Conservation (phyloP, 2,113 vertebrate genomes). For the Scartelaos histophorus region DNA sequence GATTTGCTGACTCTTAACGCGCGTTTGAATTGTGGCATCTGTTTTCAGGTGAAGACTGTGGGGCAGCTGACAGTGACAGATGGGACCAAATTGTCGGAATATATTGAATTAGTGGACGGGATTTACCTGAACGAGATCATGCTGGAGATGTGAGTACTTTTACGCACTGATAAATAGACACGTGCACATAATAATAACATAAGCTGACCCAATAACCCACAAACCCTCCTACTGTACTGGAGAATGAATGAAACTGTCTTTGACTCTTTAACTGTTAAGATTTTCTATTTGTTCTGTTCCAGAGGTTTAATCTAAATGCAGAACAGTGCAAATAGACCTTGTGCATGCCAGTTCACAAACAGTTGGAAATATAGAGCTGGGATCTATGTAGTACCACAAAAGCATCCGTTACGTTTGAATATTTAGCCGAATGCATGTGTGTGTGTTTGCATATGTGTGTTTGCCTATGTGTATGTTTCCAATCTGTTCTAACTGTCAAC, state of each 20-base stretch:
- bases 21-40: constrained; percentile 18
- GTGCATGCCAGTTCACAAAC: constrained; percentile 31
- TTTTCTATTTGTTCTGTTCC: constrained; percentile 14
- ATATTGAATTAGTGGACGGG: constrained; percentile 92
- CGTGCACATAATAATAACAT: not conserved
- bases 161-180: constrained; percentile 2
- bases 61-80: constrained; percentile 81
- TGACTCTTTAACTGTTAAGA: not conserved
- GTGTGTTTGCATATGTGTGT: not conserved
- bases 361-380: constrained; percentile 26
- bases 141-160: constrained; percentile 92
- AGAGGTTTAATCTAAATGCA: constrained; percentile 36
- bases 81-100: constrained; percentile 88
- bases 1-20: constrained; percentile 24
- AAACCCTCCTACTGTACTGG: not conserved
- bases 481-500: constrained; percentile 43
- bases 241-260: not conserved
- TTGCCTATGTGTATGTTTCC: constrained; percentile 1
- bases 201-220: not conserved
- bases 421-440: not conserved
- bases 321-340: constrained; percentile 58
- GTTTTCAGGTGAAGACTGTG: constrained; percentile 90
- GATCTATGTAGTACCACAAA: not conserved
- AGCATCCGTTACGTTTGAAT: constrained; percentile 1
- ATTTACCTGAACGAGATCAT: constrained; percentile 94